phyloP scores from a whole-genome alignment of 2,888 invertebrate genomes.

The Caenorhabditis drosophilae region DNA sequence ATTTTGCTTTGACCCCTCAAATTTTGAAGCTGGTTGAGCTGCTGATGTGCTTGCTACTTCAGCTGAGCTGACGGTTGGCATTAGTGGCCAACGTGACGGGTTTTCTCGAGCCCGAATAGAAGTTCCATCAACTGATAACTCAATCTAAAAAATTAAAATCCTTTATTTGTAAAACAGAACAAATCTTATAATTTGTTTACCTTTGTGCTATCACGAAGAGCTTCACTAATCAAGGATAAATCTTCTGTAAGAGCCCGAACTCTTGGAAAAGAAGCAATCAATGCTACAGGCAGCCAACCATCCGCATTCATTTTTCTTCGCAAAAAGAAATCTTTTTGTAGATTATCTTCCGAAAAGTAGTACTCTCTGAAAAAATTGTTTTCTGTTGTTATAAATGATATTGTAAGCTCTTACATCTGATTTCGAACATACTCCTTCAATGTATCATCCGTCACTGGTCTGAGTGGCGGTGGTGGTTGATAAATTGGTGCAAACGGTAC shows the following conservation, averaged over 20 bases:
- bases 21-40: constrained; percentile 5
- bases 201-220: constrained; percentile 84
- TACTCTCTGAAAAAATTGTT: constrained; percentile 81
- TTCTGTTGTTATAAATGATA: neutral
- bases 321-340: constrained; percentile 92
- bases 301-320: constrained; percentile 93
- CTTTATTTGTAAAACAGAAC: constrained; percentile 1
- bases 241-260: constrained; percentile 86
- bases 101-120: constrained; percentile 74
- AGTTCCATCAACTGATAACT: constrained; percentile 31
- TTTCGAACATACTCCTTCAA: constrained; percentile 66
- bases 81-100: constrained; percentile 83
- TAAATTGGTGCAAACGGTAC: constrained; percentile 53
- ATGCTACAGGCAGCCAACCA: constrained; percentile 88
- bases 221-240: constrained; percentile 81
- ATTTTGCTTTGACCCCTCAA: neutral
- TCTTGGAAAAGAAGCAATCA: constrained; percentile 94
- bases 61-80: constrained; percentile 56
- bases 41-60: constrained; percentile 24
- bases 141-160: constrained; percentile 48
- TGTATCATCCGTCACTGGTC: constrained; percentile 54
- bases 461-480: constrained; percentile 29
- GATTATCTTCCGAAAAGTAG: constrained; percentile 95
- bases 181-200: constrained; percentile 71
- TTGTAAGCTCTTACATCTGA: constrained; percentile 64